Evolutionary conservation across 2,113 vertebrate genomes (phyloP).

Genomic region (Rhinopomastus cyanomelas): DNA sequence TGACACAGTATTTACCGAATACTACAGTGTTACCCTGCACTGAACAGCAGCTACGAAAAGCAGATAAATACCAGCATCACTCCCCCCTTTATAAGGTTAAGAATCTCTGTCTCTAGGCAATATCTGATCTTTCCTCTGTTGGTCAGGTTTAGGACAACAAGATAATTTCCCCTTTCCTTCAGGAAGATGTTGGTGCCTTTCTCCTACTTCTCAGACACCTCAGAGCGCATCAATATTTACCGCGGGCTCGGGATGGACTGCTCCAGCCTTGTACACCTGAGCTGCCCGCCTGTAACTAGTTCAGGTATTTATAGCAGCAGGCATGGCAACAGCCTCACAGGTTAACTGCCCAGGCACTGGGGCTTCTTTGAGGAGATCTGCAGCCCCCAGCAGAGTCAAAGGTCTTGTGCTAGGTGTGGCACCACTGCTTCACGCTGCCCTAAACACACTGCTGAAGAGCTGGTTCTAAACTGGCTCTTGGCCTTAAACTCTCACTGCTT

Average conservation of each 20-base stretch:
- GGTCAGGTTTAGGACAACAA: background rate
- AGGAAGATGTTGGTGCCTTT: background rate
- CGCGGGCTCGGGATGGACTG: background rate
- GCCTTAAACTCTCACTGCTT: background rate
- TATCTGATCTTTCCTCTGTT: background rate
- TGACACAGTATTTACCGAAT: background rate
- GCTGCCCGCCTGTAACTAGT: background rate
- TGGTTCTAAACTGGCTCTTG: background rate
- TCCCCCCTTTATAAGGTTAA: background rate
- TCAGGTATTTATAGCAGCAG: background rate
- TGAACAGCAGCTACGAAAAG: background rate
- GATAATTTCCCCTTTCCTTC: background rate
- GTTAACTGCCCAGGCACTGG: background rate
- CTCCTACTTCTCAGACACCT: too few relatives aligned
- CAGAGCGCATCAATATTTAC: background rate
- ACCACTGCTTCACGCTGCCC: background rate
- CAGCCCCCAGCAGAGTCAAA: background rate
- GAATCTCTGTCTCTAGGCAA: background rate
- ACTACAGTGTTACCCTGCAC: accelerated
- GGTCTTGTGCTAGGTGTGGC: background rate
- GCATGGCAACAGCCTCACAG: background rate
- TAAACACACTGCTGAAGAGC: background rate
- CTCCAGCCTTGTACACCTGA: background rate
- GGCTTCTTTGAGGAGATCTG: background rate
- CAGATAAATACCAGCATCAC: background rate